phyloP scores from a whole-genome alignment of 64 coral and sea anemone species.

The Orbicella faveolata region DNA sequence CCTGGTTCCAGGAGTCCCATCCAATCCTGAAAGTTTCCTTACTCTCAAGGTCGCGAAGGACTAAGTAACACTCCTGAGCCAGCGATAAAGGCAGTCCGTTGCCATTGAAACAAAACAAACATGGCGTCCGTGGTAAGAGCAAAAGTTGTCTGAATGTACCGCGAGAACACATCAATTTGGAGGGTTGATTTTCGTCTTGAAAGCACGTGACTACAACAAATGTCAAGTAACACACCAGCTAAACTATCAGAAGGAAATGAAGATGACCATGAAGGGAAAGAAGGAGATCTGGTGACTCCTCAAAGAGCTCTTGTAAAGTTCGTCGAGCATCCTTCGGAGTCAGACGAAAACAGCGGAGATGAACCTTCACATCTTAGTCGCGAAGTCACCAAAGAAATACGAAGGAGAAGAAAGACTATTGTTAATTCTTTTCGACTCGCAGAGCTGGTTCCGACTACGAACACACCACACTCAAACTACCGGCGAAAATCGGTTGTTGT shows the following conservation, averaged over 20 bases:
- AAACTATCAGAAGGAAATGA: neutral
- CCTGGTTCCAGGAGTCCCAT: too few relatives aligned
- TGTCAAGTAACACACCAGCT: conserved; percentile 10
- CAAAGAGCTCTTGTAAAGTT: conserved; percentile 1
- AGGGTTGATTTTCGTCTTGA: neutral
- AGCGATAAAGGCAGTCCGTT: conserved; percentile 19
- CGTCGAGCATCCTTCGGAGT: neutral
- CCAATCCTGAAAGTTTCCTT: too few relatives aligned
- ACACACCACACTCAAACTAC: conserved; percentile 77
- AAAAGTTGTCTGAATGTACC: neutral
- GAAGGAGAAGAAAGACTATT: conserved; percentile 72
- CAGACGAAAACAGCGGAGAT: conserved; percentile 29
- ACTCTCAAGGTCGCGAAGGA: neutral
- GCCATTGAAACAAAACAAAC: conserved; percentile 31
- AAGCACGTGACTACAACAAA: neutral
- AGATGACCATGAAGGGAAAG: neutral
- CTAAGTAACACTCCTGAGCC: conserved; percentile 9
- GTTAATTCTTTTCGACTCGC: conserved; percentile 88
- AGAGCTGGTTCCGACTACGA: conserved; percentile 76
- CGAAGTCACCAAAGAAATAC: conserved; percentile 76
- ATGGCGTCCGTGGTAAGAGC: neutral
- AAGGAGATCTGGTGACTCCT: neutral
- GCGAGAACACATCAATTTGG: neutral
- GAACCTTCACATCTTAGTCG: conserved; percentile 28
- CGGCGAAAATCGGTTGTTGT: conserved; percentile 73